phyloP scores from a whole-genome alignment of 1,140 invertebrate genomes.

The Musca domestica region DNA sequence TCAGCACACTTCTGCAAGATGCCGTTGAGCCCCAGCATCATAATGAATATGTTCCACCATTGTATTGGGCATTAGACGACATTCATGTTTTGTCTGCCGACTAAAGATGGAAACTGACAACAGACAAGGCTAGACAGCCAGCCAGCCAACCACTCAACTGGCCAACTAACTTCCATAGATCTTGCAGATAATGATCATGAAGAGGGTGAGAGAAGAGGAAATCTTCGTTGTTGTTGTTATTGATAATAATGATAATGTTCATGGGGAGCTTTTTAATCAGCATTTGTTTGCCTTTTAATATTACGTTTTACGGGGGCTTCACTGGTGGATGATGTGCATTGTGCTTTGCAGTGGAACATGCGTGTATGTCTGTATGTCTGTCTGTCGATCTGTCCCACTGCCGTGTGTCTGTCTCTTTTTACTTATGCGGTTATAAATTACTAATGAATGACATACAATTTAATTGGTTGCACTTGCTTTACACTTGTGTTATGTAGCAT shows the following conservation, averaged over 20 bases:
- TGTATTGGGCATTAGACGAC: no score
- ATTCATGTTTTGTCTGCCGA: no score
- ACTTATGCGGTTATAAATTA: slow-evolving; percentile 38
- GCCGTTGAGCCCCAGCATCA: no score
- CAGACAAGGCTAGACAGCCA: neutral
- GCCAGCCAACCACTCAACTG: neutral
- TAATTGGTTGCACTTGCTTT: slow-evolving; percentile 40
- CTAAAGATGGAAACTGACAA: neutral
- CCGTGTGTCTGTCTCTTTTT: neutral
- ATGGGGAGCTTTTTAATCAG: neutral
- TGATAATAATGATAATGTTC: no score
- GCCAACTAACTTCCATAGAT: no score
- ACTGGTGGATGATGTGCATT: neutral
- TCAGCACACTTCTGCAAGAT: slow-evolving; percentile 6
- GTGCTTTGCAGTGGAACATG: neutral
- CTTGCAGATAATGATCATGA: no score
- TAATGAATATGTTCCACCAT: no score
- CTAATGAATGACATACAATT: slow-evolving; percentile 55
- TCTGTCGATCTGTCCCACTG: neutral
- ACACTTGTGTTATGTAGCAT: slow-evolving; percentile 15
- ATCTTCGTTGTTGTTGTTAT: no score
- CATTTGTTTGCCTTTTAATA: neutral
- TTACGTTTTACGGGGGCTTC: neutral
- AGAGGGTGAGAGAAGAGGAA: no score
- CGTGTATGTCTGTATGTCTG: neutral